These are phyloP conservation scores for Gobio occitaniae DNA, from an alignment of 2,797 vertebrate genomes.

Conservation along the genomic window DNA sequence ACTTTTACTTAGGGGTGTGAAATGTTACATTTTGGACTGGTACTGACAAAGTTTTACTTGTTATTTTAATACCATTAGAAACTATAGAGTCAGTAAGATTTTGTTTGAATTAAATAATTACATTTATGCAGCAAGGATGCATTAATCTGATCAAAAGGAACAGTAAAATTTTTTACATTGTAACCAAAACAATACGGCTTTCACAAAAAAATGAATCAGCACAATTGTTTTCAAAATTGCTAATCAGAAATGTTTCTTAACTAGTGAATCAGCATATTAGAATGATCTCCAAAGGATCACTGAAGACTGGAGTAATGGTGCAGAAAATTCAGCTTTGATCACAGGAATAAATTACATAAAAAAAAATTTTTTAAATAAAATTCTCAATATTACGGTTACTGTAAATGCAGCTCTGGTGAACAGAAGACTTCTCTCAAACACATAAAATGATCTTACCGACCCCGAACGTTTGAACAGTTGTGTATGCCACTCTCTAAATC, in stretches of 20 bases:
- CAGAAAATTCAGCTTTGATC: background rate
- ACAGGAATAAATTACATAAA: background rate
- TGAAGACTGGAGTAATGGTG: background rate
- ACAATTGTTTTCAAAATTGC: background rate
- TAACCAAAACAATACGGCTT: background rate
- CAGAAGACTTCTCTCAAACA: background rate
- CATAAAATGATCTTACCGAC: background rate
- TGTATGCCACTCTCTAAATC: background rate
- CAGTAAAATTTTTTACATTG: background rate
- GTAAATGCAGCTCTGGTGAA: background rate
- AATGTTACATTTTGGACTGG: background rate
- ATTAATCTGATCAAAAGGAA: background rate
- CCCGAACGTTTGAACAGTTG: background rate
- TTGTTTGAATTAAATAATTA: constrained; percentile 15
- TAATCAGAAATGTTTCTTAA: background rate
- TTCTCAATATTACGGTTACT: background rate
- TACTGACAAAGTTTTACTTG: background rate
- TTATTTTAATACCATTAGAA: background rate
- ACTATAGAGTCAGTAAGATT: background rate
- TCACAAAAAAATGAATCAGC: background rate
- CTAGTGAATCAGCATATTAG: background rate
- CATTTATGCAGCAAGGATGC: background rate
- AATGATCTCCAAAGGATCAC: background rate
- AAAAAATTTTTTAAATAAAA: background rate
- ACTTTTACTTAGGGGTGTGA: background rate